Conservation (phyloP, 2,113 vertebrate genomes). For the Gobius niger region DNA sequence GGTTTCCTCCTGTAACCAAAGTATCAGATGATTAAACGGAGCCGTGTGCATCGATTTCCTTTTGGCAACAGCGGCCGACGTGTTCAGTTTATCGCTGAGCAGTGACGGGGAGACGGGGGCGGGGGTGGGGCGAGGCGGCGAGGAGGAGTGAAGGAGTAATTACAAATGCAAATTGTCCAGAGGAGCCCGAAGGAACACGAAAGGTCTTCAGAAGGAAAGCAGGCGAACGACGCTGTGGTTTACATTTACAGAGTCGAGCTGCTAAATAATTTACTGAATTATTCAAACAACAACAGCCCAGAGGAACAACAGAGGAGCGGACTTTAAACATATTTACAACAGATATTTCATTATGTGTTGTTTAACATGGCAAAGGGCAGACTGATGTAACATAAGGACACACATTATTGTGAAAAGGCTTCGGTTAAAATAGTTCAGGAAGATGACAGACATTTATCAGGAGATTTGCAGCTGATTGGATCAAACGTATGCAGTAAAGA, state of each 20-base stretch:
- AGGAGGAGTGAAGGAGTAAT: constrained; percentile 5
- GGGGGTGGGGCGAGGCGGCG: not conserved
- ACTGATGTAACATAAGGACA: too few species aligned
- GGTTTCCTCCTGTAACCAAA: constrained; percentile 26
- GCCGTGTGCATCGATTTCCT: constrained; percentile 54
- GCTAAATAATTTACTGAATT: constrained; percentile 37
- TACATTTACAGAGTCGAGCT: constrained; percentile 45
- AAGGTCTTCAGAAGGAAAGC: constrained; percentile 59
- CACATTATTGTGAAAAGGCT: too few species aligned
- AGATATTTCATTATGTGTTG: not conserved
- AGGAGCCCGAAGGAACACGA: constrained; percentile 60
- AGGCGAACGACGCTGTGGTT: too few species aligned
- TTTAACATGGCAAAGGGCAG: too few species aligned
- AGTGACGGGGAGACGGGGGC: constrained; percentile 28
- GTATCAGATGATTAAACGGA: constrained; percentile 63
- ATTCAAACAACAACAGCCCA: constrained; percentile 56
- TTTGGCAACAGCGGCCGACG: constrained; percentile 49
- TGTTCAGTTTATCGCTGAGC: constrained; percentile 67
- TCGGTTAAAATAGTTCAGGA: too few species aligned
- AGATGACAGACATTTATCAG: too few species aligned
- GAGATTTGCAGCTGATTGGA: too few species aligned
- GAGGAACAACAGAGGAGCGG: not conserved
- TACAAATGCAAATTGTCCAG: constrained; percentile 71
- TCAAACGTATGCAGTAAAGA: too few species aligned
- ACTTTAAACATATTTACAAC: not conserved